Evolutionary conservation across 2,797 vertebrate genomes (phyloP).

Genomic region (Melanotaenia boesemani): DNA sequence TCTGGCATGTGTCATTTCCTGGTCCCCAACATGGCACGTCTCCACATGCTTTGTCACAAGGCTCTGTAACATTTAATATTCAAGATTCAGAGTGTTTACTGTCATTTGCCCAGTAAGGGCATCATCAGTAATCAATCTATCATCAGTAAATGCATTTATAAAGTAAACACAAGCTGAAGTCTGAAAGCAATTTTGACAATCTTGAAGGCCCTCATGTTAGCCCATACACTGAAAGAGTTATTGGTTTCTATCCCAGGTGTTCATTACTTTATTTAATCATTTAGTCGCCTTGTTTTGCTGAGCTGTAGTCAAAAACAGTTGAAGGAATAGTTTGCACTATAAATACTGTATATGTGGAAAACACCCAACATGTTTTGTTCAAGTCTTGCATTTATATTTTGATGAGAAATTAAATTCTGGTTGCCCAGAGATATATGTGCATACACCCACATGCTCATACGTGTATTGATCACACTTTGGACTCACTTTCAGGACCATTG

Average conservation of each 20-base stretch:
- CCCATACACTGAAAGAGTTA: background rate
- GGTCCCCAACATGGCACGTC: constrained; percentile 89
- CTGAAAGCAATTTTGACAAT: background rate
- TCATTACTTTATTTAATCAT: background rate
- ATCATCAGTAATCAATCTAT: too few species aligned
- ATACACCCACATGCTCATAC: background rate
- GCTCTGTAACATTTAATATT: too few species aligned
- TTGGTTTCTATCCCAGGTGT: background rate
- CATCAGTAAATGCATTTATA: constrained; percentile 4
- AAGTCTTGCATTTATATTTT: background rate
- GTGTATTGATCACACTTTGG: constrained; percentile 10
- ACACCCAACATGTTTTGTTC: background rate
- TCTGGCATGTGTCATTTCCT: constrained; percentile 88
- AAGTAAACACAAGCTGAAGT: background rate
- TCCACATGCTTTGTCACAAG: constrained; percentile 86
- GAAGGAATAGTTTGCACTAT: background rate
- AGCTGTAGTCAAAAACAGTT: background rate
- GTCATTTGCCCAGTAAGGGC: too few species aligned
- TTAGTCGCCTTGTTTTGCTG: background rate
- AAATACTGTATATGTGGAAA: background rate
- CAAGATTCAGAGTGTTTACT: too few species aligned
- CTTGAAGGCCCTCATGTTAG: too few species aligned
- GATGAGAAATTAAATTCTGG: too few species aligned
- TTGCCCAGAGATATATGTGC: background rate
- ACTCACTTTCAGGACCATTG: constrained; percentile 84